phyloP scores from a whole-genome alignment of 2,888 invertebrate species.

The Meteorus cinctellus region DNA sequence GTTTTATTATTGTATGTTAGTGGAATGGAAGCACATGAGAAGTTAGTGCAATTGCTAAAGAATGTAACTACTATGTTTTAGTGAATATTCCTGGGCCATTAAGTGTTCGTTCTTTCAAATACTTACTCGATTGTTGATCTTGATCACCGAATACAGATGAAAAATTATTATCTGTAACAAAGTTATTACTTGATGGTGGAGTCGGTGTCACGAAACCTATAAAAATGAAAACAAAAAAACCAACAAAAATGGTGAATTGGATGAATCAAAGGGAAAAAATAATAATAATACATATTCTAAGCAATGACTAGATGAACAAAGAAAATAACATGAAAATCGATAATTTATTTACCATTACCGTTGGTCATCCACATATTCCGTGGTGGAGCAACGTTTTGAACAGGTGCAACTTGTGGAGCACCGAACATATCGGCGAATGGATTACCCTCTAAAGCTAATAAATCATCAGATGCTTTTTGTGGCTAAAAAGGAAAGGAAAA shows the following conservation, averaged over 20 bases:
- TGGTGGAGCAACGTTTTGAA: conserved; percentile 66
- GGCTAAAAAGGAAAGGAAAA: conserved; percentile 56
- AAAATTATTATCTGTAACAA: conserved; percentile 91
- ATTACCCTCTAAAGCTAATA: conserved; percentile 88
- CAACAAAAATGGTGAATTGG: conserved; percentile 43
- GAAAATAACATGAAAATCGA: conserved; percentile 37
- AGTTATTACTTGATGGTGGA: conserved; percentile 76
- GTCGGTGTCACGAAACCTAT: conserved; percentile 71
- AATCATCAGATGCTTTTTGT: conserved; percentile 88
- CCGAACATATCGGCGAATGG: conserved; percentile 92
- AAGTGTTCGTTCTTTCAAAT: conserved; percentile 26
- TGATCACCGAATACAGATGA: conserved; percentile 88
- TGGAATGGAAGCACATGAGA: background rate
- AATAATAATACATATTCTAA: background rate
- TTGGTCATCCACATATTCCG: conserved; percentile 77
- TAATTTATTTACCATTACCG: conserved; percentile 73
- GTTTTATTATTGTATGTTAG: conserved; percentile 1
- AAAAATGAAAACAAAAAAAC: conserved; percentile 58
- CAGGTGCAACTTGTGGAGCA: conserved; percentile 67
- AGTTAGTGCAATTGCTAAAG: background rate
- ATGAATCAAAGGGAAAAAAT: background rate
- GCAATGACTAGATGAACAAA: conserved; percentile 43
- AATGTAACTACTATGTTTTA: conserved; percentile 4
- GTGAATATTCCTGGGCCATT: conserved; percentile 3
- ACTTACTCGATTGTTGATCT: conserved; percentile 70